Conservation (phyloP, 35 echinoderm and acorn worm species). For the Strongylocentrotus purpuratus region DNA sequence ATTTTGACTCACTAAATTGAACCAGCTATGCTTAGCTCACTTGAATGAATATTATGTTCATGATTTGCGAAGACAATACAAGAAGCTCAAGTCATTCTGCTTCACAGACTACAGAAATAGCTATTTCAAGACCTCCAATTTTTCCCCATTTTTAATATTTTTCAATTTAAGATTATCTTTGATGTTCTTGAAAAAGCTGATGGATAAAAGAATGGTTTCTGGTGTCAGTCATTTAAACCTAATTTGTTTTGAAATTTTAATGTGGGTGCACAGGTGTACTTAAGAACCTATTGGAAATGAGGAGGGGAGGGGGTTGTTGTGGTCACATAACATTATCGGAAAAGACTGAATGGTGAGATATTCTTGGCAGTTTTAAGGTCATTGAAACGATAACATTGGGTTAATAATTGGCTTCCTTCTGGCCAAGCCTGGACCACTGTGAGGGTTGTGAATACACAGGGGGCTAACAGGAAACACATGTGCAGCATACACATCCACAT, state of each 20-base stretch:
- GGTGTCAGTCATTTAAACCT: background rate
- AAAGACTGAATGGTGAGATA: background rate
- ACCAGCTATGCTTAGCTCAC: too few relatives aligned
- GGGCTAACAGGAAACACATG: background rate
- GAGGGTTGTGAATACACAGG: background rate
- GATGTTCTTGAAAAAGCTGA: too few relatives aligned
- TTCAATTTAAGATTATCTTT: background rate
- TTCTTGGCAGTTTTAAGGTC: background rate
- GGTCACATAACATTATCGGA: background rate
- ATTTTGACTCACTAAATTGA: too few relatives aligned
- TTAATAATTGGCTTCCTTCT: slow-evolving; percentile 13
- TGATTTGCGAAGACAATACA: too few relatives aligned
- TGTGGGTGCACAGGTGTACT: background rate
- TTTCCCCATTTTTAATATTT: background rate
- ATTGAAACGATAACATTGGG: background rate
- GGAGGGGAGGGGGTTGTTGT: background rate
- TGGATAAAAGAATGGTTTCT: background rate
- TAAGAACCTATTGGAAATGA: background rate
- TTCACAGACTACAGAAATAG: too few relatives aligned
- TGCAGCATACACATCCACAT: background rate
- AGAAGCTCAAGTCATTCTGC: too few relatives aligned
- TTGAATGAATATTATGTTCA: too few relatives aligned
- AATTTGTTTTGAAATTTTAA: too few relatives aligned
- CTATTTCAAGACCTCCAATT: too few relatives aligned
- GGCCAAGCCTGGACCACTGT: background rate